Evolutionary conservation across 2,113 vertebrate genomes (phyloP), one percentile per base, ranked within the genome.

Genomic region (Synodontis membranacea): DNA sequence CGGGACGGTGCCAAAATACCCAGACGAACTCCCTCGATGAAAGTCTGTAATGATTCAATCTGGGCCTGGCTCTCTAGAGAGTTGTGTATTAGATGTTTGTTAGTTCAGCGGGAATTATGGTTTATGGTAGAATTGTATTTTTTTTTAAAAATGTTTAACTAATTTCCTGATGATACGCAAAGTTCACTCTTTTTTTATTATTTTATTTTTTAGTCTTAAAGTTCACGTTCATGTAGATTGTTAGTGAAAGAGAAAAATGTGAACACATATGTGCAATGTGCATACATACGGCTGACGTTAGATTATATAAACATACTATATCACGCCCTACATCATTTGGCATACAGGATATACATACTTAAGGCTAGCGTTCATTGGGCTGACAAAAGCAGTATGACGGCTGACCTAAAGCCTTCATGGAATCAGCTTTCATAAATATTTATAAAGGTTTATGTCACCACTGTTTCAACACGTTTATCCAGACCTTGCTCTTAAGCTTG

Each of bases 11-110:
- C 68, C 56, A 72, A 83, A 70, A 76, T 62, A 75, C 68, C 12
- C 44, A 50, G 19, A 54, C 74, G 4, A 28, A 14, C 39, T 48
- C 72, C 28, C 74, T 39, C 2, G 34, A 64, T 80, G 12, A 56
- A 79, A 58, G 23, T 56, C 56, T 50, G 31, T 19, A 80, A 86
- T 80, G 46, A 68, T 37, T 80, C 46, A 80, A 68, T 85, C 74
- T 64, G 31, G 7, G 8, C 8, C 44, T 28, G 21, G 31, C 5
- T 85, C 31, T 50, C 37, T 39, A 28, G 52, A 60, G 70, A 21
- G 7, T 42, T 46, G 9, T 21, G n/a, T 44, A 34, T 85, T 64
- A 23, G 21, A 5, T 80, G 37, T 8, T 28, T 1, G 39, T 50
- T 23, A 17, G 42, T 76, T 76, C 12, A 46, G 60, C 15, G 34